phyloP scores from a whole-genome alignment of 2,113 vertebrate species.

The Equus quagga region DNA sequence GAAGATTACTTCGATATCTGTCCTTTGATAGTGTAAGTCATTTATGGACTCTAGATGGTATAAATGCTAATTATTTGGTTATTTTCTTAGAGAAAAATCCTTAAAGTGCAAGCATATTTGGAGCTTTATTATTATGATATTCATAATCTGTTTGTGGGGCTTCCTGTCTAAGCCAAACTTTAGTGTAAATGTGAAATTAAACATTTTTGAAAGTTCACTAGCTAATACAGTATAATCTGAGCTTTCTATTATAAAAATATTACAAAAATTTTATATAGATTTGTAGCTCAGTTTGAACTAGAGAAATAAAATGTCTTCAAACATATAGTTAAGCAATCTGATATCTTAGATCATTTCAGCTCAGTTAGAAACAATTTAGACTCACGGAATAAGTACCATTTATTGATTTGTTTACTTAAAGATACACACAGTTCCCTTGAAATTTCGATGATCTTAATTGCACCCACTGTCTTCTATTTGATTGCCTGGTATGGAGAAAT shows the following conservation, averaged over 20 bases:
- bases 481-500: constrained; percentile 10
- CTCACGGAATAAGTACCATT: constrained; percentile 44
- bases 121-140: background rate
- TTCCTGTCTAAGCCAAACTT: background rate
- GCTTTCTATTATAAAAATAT: constrained; percentile 23
- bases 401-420: constrained; percentile 77
- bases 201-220: constrained; percentile 39
- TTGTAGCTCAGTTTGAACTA: constrained; percentile 30
- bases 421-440: constrained; percentile 44
- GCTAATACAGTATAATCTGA: background rate
- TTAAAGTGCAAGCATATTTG: background rate
- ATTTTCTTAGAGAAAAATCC: background rate
- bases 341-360: constrained; percentile 56
- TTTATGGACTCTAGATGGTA: background rate
- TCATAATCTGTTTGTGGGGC: background rate
- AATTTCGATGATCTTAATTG: constrained; percentile 68
- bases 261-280: constrained; percentile 13
- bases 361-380: constrained; percentile 54
- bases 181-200: background rate
- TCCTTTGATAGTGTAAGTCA: background rate
- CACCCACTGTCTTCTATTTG: constrained; percentile 43
- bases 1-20: background rate
- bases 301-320: constrained; percentile 61
- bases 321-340: constrained; percentile 31
- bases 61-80: constrained; percentile 32